phyloP scores from a whole-genome alignment of 2,888 invertebrate genomes.

The Acanthosepion pharaonis region DNA sequence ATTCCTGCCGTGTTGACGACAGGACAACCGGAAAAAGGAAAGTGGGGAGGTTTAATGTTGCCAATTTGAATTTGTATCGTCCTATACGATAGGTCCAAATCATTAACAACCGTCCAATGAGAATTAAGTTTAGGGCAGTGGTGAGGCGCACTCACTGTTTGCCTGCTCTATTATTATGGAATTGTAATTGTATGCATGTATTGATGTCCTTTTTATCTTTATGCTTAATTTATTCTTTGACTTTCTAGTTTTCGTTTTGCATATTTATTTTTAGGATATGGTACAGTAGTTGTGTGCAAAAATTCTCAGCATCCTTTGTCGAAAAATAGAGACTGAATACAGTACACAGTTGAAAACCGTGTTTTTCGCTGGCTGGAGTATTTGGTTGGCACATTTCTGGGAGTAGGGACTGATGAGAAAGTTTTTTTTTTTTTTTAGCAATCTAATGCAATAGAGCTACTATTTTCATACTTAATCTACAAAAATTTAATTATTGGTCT shows the following conservation, averaged over 20 bases:
- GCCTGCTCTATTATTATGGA: not conserved
- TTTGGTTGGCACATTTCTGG: no score
- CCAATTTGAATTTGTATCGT: conserved; percentile 34
- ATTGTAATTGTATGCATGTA: not conserved
- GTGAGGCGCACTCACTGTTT: not conserved
- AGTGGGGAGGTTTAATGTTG: not conserved
- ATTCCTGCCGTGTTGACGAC: conserved; percentile 42
- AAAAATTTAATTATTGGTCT: no score
- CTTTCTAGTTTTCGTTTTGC: not conserved
- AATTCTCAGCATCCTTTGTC: no score
- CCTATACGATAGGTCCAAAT: not conserved
- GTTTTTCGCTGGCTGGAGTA: no score
- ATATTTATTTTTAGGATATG: not conserved
- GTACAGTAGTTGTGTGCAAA: no score
- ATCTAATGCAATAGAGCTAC: no score
- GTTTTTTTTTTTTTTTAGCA: no score
- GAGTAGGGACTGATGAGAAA: no score
- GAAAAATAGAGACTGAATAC: no score
- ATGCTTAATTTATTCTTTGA: not conserved
- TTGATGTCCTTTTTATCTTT: not conserved
- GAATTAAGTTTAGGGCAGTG: not conserved
- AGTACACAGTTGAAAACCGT: no score
- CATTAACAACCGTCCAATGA: not conserved
- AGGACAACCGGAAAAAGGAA: conserved; percentile 45
- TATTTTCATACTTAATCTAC: no score